Evolutionary conservation across 2,888 invertebrate genomes (phyloP).

Genomic region (Schizotus pectinicornis): DNA sequence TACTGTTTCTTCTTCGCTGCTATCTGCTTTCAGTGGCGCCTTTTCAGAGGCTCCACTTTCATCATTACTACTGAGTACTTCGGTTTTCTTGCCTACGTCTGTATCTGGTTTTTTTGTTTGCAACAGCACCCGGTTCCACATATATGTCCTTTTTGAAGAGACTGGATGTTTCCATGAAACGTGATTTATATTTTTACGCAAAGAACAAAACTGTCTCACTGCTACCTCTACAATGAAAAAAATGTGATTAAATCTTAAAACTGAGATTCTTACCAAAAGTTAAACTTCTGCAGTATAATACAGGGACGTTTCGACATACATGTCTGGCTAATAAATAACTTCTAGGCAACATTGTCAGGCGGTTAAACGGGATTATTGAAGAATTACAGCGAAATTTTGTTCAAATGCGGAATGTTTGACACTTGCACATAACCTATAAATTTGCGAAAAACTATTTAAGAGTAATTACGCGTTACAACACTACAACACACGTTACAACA

Average conservation of each 20-base stretch:
- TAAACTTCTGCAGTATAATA: conserved; percentile 27
- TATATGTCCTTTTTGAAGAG: conserved; percentile 18
- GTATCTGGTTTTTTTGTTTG: conserved; percentile 23
- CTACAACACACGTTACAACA: too few species aligned
- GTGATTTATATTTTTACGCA: conserved; percentile 32
- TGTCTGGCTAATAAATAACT: conserved; percentile 42
- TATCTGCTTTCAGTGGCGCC: conserved; percentile 40
- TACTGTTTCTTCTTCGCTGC: conserved; percentile 34
- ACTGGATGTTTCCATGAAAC: background rate
- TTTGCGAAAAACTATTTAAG: background rate
- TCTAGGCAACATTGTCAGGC: conserved; percentile 42
- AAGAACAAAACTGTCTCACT: conserved; percentile 35
- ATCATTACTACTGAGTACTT: conserved; percentile 2
- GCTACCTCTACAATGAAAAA: conserved; percentile 30
- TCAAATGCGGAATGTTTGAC: conserved; percentile 25
- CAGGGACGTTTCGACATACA: conserved; percentile 38
- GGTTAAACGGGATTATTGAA: background rate
- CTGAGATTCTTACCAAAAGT: conserved; percentile 33
- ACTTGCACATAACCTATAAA: conserved; percentile 21
- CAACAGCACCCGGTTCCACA: conserved; percentile 28
- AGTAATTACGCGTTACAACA: too few species aligned
- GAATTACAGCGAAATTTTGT: conserved; percentile 6
- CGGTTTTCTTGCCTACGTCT: background rate
- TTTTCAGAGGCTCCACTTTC: conserved; percentile 20
- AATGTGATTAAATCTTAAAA: background rate